These are phyloP conservation scores for Orientallactaga sibirica DNA, from an alignment of 2,797 vertebrate genomes.

Conservation along the genomic window DNA sequence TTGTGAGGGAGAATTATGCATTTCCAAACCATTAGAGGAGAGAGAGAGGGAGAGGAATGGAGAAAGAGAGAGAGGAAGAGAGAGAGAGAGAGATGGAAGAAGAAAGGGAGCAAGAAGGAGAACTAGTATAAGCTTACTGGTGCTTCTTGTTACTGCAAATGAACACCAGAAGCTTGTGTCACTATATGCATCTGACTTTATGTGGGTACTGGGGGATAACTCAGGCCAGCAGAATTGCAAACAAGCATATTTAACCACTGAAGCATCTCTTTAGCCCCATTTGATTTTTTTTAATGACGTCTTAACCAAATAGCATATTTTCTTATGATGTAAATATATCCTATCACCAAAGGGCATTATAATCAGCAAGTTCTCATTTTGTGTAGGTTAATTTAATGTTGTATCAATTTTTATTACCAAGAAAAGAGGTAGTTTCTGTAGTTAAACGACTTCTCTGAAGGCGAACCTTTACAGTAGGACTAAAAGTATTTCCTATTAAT, in stretches of 20 bases:
- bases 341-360: background rate
- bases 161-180: no score
- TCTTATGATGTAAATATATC: background rate
- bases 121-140: no score
- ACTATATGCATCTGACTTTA: no score
- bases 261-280: background rate
- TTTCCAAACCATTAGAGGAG: no score
- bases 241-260: no score
- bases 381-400: background rate
- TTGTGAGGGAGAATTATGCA: no score
- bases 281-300: background rate
- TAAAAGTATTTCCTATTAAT: background rate
- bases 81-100: no score
- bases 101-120: no score
- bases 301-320: constrained; percentile 32
- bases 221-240: background rate
- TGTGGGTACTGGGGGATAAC: no score
- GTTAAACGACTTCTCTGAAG: background rate
- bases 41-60: no score
- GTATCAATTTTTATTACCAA: background rate
- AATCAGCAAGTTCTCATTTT: background rate
- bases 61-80: no score
- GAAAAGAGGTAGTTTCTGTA: background rate
- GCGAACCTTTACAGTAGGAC: background rate
- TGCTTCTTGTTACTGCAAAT: no score